These are phyloP conservation scores for Agonopterix alstromeriana DNA, from an alignment of 2,888 invertebrate genomes.

Conservation along the genomic window DNA sequence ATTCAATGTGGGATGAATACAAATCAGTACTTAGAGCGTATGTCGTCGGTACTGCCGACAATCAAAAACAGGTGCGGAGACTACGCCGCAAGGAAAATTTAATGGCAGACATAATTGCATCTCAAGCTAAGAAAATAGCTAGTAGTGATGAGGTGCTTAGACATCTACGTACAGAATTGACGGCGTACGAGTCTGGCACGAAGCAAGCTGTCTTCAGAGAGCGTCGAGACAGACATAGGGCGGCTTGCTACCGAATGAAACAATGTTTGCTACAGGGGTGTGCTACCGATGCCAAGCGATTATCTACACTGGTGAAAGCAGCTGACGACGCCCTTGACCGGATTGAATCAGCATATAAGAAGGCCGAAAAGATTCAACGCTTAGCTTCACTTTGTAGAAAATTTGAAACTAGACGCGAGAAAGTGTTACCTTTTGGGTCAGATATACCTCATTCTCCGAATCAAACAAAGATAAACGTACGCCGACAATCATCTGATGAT, in stretches of 20 bases:
- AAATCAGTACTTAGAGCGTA: slow-evolving; percentile 55
- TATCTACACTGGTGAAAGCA: slow-evolving; percentile 42
- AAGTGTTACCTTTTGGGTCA: slow-evolving; percentile 56
- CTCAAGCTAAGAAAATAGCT: slow-evolving; percentile 59
- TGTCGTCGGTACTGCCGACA: slow-evolving; percentile 51
- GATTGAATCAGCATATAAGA: slow-evolving; percentile 51
- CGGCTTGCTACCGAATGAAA: slow-evolving; percentile 49
- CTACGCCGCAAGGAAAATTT: slow-evolving; percentile 56
- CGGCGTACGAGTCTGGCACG: slow-evolving; percentile 61
- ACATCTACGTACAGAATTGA: slow-evolving; percentile 47
- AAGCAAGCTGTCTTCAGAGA: slow-evolving; percentile 63
- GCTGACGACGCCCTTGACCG: slow-evolving; percentile 57
- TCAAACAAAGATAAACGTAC: slow-evolving; percentile 29
- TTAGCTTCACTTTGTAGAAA: slow-evolving; percentile 73
- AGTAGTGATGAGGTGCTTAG: slow-evolving; percentile 50
- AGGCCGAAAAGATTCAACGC: slow-evolving; percentile 69
- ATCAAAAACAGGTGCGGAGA: slow-evolving; percentile 57
- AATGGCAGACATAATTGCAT: slow-evolving; percentile 64
- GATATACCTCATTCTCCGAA: slow-evolving; percentile 34
- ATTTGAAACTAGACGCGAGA: slow-evolving; percentile 74
- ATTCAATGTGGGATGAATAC: slow-evolving; percentile 55
- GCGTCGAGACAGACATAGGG: slow-evolving; percentile 52
- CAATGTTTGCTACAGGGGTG: slow-evolving; percentile 38
- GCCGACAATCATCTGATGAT: slow-evolving; percentile 41
- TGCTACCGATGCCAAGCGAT: slow-evolving; percentile 36